Percentiles rank a stretch among this genome's conserved stretches.
These are phyloP conservation scores for Xylophagus ater DNA, from an alignment of 2,888 invertebrate genomes.

Conservation along the genomic window DNA sequence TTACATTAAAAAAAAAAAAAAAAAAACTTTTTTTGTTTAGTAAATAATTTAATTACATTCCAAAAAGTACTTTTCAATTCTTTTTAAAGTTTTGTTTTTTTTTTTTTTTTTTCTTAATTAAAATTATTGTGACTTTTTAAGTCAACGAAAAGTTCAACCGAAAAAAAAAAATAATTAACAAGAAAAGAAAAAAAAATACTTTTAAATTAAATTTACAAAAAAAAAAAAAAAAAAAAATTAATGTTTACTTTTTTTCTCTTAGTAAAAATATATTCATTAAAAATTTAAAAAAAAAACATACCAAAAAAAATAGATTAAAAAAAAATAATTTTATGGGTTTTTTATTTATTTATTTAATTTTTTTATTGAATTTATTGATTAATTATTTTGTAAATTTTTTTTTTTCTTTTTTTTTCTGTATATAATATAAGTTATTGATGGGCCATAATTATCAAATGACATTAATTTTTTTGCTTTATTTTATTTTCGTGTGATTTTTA, in stretches of 20 bases:
- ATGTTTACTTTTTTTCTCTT: not conserved
- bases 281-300: no score
- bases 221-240: slow-evolving; percentile 8
- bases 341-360: slow-evolving; percentile 1
- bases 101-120: no score
- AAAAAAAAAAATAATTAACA: slow-evolving; percentile 14
- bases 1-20: no score
- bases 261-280: not conserved
- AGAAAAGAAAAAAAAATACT: slow-evolving; percentile 8
- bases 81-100: no score
- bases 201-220: slow-evolving; percentile 7
- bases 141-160: no score
- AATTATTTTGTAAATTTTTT: slow-evolving; percentile 12
- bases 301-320: slow-evolving; percentile 10
- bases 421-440: no score
- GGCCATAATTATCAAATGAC: no score
- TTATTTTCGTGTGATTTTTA: no score
- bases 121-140: no score
- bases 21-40: not conserved
- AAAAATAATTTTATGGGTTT: slow-evolving; percentile 6
- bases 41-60: not conserved
- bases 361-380: not conserved
- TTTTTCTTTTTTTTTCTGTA: slow-evolving; percentile 14
- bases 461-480: no score
- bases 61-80: no score